Percentiles rank a stretch among this genome's conserved stretches.
phyloP scores from a whole-genome alignment of 1,140 invertebrate species.

The Nephila pilipes region DNA sequence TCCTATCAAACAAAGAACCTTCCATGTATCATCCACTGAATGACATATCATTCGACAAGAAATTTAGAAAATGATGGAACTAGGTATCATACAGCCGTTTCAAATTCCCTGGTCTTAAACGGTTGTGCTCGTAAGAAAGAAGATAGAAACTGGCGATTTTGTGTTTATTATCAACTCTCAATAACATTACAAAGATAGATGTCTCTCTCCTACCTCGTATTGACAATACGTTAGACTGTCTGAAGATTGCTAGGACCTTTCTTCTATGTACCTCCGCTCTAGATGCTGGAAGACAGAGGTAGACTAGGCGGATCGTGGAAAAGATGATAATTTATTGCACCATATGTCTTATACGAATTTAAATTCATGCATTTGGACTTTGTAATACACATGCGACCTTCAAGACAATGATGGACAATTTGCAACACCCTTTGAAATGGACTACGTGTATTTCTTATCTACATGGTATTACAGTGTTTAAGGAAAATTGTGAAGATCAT shows the following conservation, averaged over 20 bases:
- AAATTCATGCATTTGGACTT: slow-evolving; percentile 16
- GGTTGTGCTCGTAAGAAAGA: slow-evolving; percentile 81
- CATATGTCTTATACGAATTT: neutral
- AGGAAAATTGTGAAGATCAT: neutral
- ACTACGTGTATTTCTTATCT: neutral
- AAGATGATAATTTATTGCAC: neutral
- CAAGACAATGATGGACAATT: neutral
- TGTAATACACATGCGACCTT: neutral
- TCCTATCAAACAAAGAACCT: neutral
- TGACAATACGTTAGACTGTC: slow-evolving; percentile 79
- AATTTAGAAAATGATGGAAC: too few relatives aligned
- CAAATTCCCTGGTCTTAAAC: slow-evolving; percentile 80
- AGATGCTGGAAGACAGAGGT: slow-evolving; percentile 82
- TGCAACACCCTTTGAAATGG: neutral
- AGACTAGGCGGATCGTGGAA: slow-evolving; percentile 79
- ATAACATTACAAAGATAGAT: slow-evolving; percentile 82
- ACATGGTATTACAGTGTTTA: slow-evolving; percentile 79
- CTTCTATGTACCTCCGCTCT: neutral
- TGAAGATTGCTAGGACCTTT: neutral
- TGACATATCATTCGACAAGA: neutral
- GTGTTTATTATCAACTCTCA: slow-evolving; percentile 82
- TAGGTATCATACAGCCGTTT: neutral
- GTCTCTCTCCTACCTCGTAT: slow-evolving; percentile 80
- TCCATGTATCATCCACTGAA: neutral
- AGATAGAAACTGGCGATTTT: slow-evolving; percentile 81